Evolutionary conservation across 2,888 invertebrate species (phyloP).

Genomic region (Bruchidius siliquastri): DNA sequence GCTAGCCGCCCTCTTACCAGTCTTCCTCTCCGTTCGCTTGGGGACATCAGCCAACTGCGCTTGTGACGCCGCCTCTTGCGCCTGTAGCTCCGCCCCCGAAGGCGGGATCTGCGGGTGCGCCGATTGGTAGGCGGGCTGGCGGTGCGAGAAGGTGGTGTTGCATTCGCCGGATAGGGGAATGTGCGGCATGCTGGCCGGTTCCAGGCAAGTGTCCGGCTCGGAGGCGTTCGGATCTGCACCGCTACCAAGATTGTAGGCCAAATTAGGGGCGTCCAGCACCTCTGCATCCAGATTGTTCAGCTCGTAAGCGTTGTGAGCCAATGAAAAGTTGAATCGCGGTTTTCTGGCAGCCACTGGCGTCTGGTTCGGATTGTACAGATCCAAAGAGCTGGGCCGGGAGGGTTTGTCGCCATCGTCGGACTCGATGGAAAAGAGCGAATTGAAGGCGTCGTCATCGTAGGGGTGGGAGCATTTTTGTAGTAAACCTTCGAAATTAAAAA

Average conservation of each 20-base stretch:
- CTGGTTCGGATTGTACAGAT: conserved; percentile 59
- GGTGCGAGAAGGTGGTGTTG: conserved; percentile 58
- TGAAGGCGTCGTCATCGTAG: conserved; percentile 43
- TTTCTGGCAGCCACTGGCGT: conserved; percentile 60
- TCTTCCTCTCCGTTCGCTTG: conserved; percentile 47
- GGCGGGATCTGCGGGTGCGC: conserved; percentile 57
- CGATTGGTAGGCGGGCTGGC: conserved; percentile 71
- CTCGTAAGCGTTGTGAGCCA: conserved; percentile 63
- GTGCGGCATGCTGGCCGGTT: conserved; percentile 56
- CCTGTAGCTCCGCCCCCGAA: conserved; percentile 11
- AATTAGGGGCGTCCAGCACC: conserved; percentile 58
- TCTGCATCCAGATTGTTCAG: conserved; percentile 63
- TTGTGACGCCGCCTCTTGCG: conserved; percentile 1
- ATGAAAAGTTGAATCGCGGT: conserved; percentile 65
- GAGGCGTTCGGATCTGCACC: conserved; percentile 48
- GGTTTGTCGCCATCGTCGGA: conserved; percentile 44
- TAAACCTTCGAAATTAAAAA: conserved; percentile 3
- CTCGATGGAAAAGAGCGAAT: conserved; percentile 43
- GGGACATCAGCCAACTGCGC: conserved; percentile 5
- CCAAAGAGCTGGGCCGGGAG: conserved; percentile 58
- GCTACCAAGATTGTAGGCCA: conserved; percentile 47
- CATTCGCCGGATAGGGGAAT: conserved; percentile 41
- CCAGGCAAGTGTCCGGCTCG: conserved; percentile 47
- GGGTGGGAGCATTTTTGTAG: conserved; percentile 37
- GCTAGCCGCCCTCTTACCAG: conserved; percentile 73